These are phyloP conservation scores for Cephus spinipes DNA, from an alignment of 2,888 invertebrate species.

Conservation along the genomic window DNA sequence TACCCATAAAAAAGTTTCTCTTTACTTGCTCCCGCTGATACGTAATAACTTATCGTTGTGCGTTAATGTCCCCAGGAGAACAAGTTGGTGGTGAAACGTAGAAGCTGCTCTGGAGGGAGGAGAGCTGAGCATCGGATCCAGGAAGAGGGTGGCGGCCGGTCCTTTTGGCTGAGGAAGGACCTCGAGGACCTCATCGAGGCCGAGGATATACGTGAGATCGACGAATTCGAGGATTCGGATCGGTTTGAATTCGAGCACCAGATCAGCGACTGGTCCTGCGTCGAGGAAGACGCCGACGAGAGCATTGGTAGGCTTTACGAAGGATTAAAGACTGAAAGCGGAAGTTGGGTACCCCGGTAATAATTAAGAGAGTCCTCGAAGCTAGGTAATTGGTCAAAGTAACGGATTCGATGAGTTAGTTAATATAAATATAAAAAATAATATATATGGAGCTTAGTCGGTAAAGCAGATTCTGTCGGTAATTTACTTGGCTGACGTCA, in stretches of 20 bases:
- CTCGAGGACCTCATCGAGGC: conserved; percentile 43
- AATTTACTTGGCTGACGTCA: not conserved
- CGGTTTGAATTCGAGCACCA: conserved; percentile 39
- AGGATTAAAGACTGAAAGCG: not conserved
- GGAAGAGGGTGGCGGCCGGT: conserved; percentile 33
- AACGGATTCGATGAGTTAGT: not conserved
- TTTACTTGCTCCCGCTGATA: not conserved
- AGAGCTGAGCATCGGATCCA: not conserved
- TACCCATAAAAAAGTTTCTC: not conserved
- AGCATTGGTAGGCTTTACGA: conserved; percentile 31
- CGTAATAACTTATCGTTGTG: not conserved
- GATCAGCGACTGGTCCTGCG: conserved; percentile 29
- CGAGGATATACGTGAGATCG: conserved; percentile 43
- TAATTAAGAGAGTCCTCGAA: not conserved
- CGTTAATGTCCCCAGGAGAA: conserved; percentile 30
- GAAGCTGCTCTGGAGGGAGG: conserved; percentile 26
- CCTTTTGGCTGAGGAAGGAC: conserved; percentile 43
- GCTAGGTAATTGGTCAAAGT: not conserved
- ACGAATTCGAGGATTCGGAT: conserved; percentile 42
- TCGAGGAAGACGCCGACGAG: conserved; percentile 38
- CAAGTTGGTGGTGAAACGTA: conserved; percentile 29
- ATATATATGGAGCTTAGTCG: fast-evolving
- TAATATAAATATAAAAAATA: not conserved
- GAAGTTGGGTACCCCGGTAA: not conserved
- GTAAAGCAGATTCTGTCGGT: not conserved